Conservation (phyloP, 2,888 invertebrate genomes). For the Lypha dubia region DNA sequence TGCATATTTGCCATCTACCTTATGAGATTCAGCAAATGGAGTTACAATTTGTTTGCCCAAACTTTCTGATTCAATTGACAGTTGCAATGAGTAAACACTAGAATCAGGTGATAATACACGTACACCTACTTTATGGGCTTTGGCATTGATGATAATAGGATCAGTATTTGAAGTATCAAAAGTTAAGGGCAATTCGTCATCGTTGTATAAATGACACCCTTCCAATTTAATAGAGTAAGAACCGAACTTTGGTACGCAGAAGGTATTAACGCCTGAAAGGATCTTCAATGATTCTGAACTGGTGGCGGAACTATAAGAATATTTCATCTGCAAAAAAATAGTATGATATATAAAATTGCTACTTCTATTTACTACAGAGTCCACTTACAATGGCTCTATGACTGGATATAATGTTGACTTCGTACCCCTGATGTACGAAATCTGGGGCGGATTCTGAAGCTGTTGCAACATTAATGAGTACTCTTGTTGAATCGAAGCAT, state of each 20-base stretch:
- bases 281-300: conserved; percentile 81
- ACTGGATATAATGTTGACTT: conserved; percentile 88
- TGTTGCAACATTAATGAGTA: conserved; percentile 86
- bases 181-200: conserved; percentile 79
- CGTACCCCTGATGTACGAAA: conserved; percentile 93
- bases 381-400: conserved; percentile 86
- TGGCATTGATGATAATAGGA: conserved; percentile 84
- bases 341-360: background rate
- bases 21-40: conserved; percentile 82
- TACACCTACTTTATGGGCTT: conserved; percentile 85
- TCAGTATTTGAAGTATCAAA: conserved; percentile 83
- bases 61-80: conserved; percentile 77
- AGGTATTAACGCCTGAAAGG: conserved; percentile 87
- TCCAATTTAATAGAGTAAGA: conserved; percentile 88
- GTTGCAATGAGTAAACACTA: conserved; percentile 77
- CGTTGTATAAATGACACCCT: conserved; percentile 91
- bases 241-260: conserved; percentile 90
- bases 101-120: conserved; percentile 84
- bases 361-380: background rate
- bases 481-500: conserved; percentile 92
- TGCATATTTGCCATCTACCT: conserved; percentile 83
- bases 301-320: conserved; percentile 72
- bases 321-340: conserved; percentile 76
- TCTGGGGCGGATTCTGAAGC: conserved; percentile 87
- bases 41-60: conserved; percentile 77